These are phyloP conservation scores for Andrena camellia DNA, from an alignment of 2,888 invertebrate species.

Conservation along the genomic window DNA sequence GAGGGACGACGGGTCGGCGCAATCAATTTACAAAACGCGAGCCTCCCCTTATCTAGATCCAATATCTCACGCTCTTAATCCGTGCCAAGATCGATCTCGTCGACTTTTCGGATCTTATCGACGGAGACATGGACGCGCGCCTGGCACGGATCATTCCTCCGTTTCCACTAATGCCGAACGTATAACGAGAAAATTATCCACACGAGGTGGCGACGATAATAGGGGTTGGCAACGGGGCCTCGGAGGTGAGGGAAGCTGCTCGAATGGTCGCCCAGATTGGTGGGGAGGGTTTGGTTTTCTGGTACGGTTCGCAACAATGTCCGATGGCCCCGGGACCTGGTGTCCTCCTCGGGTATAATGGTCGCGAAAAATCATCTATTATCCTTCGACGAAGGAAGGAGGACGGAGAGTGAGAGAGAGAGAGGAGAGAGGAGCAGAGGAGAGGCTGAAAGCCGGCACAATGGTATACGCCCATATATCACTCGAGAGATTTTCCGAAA, in stretches of 20 bases:
- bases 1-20: slow-evolving; percentile 33
- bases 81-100: slow-evolving; percentile 65
- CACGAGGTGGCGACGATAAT: slow-evolving; percentile 77
- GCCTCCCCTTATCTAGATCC: slow-evolving; percentile 80
- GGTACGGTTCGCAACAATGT: slow-evolving; percentile 78
- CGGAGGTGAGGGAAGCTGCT: slow-evolving; percentile 29
- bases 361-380: slow-evolving; percentile 85
- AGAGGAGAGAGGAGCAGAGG: slow-evolving; percentile 50
- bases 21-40: slow-evolving; percentile 64
- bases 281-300: slow-evolving; percentile 66
- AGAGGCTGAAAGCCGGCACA: slow-evolving; percentile 72
- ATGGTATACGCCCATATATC: slow-evolving; percentile 84
- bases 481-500: slow-evolving; percentile 82
- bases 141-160: slow-evolving; percentile 46
- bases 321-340: slow-evolving; percentile 68
- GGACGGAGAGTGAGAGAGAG: slow-evolving; percentile 33
- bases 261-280: slow-evolving; percentile 32
- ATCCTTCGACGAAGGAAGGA: slow-evolving; percentile 73
- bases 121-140: slow-evolving; percentile 34
- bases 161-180: slow-evolving; percentile 79
- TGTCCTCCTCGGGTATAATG: slow-evolving; percentile 79
- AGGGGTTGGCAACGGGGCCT: slow-evolving; percentile 31
- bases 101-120: slow-evolving; percentile 60
- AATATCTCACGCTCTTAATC: slow-evolving; percentile 81
- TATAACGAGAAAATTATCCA: slow-evolving; percentile 85